Percentiles rank a stretch among this genome's conserved stretches.
Evolutionary conservation across 1,140 invertebrate species (phyloP).

Genomic region (Galleria mellonella): DNA sequence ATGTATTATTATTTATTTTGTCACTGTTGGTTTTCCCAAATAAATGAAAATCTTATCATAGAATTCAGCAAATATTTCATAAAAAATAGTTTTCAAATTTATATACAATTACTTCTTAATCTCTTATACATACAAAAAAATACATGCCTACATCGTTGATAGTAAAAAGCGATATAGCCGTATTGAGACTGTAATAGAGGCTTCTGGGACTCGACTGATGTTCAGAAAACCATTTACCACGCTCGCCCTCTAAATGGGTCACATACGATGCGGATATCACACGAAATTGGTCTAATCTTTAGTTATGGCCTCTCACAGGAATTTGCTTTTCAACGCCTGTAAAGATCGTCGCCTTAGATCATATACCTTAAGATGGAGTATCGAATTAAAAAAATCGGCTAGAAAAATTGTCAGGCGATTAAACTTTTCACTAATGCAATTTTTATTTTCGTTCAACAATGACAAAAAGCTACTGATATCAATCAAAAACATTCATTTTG

Average conservation of each 20-base stretch:
- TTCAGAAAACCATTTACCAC: slow-evolving; percentile 34
- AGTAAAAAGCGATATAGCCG: background rate
- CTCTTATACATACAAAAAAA: slow-evolving; percentile 1
- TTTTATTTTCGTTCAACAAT: too few species aligned
- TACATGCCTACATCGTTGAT: background rate
- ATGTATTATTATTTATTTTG: too few species aligned
- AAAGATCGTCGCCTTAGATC: background rate
- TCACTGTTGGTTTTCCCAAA: too few species aligned
- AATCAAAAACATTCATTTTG: too few species aligned
- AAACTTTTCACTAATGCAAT: too few species aligned
- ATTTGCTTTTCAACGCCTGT: slow-evolving; percentile 20
- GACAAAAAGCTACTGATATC: too few species aligned
- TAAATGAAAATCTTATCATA: too few species aligned
- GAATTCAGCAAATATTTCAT: too few species aligned
- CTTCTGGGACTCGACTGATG: slow-evolving; percentile 19
- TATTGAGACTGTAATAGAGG: slow-evolving; percentile 2
- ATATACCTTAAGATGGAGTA: slow-evolving; percentile 5
- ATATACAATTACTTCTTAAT: too few species aligned
- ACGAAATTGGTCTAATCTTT: slow-evolving; percentile 40
- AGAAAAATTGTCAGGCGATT: slow-evolving; percentile 10
- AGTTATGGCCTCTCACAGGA: slow-evolving; percentile 26
- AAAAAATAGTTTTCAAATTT: too few species aligned
- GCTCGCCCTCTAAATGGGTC: slow-evolving; percentile 26
- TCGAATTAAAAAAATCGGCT: slow-evolving; percentile 12
- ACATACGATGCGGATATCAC: slow-evolving; percentile 17